phyloP scores from a whole-genome alignment of 2,888 invertebrate genomes.

The Neoascia interrupta region DNA sequence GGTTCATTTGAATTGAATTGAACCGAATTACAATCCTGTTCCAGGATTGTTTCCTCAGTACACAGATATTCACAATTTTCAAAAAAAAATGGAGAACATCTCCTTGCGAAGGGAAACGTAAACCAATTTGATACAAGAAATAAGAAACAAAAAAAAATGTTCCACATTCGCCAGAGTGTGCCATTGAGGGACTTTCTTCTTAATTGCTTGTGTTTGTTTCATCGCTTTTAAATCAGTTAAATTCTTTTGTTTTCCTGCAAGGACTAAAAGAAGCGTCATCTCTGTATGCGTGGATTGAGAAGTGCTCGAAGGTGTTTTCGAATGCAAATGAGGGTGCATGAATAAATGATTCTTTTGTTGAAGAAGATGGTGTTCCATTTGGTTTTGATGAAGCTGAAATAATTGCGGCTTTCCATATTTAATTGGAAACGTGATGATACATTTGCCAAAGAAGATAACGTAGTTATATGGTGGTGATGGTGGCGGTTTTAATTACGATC shows the following conservation, averaged over 20 bases:
- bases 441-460: too few species aligned
- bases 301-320: constrained; percentile 38
- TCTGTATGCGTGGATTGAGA: constrained; percentile 6
- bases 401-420: constrained; percentile 21
- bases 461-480: too few species aligned
- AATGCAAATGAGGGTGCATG: constrained; percentile 20
- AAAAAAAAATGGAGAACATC: background rate
- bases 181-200: constrained; percentile 21
- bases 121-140: too few species aligned
- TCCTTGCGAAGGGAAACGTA: too few species aligned
- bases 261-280: background rate
- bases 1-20: constrained; percentile 16
- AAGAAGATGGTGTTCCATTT: constrained; percentile 16
- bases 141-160: constrained; percentile 17
- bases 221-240: too few species aligned
- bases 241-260: constrained; percentile 1
- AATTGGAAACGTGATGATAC: constrained; percentile 25
- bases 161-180: constrained; percentile 50
- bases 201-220: constrained; percentile 45
- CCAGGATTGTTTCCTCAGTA: background rate
- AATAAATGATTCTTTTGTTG: constrained; percentile 15
- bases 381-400: constrained; percentile 25
- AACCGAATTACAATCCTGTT: constrained; percentile 33
- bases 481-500: too few species aligned
- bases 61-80: constrained; percentile 10